Evolutionary conservation across 2,113 vertebrate genomes (phyloP).

Genomic region (Pollimyrus isidori): DNA sequence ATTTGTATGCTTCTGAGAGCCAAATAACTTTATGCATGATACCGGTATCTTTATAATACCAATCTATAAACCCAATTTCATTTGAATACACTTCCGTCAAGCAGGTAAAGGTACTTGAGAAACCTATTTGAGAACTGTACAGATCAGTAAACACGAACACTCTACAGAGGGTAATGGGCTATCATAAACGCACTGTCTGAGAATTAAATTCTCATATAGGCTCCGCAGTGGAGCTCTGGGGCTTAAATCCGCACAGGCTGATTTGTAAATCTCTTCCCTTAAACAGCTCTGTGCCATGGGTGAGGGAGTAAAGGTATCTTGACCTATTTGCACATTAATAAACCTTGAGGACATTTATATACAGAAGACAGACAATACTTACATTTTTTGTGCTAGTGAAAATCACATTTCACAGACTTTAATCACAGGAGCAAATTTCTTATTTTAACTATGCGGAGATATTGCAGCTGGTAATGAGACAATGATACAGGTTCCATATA

Average conservation of each 20-base stretch:
- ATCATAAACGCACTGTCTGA: slow-evolving; percentile 45
- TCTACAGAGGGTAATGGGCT: slow-evolving; percentile 46
- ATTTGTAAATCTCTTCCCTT: slow-evolving; percentile 26
- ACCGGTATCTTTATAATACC: slow-evolving; percentile 90
- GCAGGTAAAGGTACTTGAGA: slow-evolving; percentile 58
- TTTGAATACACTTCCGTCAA: slow-evolving; percentile 78
- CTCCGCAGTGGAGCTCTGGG: slow-evolving; percentile 39
- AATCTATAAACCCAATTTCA: slow-evolving; percentile 84
- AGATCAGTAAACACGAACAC: slow-evolving; percentile 72
- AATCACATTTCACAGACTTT: slow-evolving; percentile 36
- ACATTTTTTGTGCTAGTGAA: slow-evolving; percentile 51
- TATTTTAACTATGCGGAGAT: neutral
- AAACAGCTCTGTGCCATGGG: slow-evolving; percentile 28
- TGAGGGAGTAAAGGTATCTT: slow-evolving; percentile 26
- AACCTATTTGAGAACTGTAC: slow-evolving; percentile 76
- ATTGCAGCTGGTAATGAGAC: neutral
- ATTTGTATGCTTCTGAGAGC: slow-evolving; percentile 85
- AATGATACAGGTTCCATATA: neutral
- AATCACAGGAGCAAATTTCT: slow-evolving; percentile 23
- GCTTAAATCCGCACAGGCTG: slow-evolving; percentile 28
- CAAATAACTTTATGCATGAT: slow-evolving; percentile 81
- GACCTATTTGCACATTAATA: slow-evolving; percentile 44
- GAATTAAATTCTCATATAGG: slow-evolving; percentile 63
- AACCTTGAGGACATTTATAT: slow-evolving; percentile 58
- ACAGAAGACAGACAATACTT: slow-evolving; percentile 52